A percentile compares a stretch with the other conserved stretches of the same genome.
Evolutionary conservation across 2,888 invertebrate genomes (phyloP).

Genomic region (Eudemis profundana): DNA sequence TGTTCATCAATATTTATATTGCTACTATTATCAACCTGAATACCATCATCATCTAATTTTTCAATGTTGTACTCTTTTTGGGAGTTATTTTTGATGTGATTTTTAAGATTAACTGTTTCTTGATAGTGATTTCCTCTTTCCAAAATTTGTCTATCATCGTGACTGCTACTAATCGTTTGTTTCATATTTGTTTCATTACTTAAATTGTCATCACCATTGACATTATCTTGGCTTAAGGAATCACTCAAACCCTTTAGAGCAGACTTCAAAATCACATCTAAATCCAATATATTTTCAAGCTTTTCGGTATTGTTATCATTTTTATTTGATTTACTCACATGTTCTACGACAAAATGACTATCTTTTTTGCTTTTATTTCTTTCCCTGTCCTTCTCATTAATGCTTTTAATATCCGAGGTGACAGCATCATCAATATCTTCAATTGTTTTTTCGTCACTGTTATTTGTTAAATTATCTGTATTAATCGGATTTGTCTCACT

Average conservation of each 20-base stretch:
- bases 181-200: background rate
- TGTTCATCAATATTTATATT: background rate
- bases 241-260: background rate
- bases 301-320: background rate
- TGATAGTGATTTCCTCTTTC: background rate
- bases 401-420: background rate
- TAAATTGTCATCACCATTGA: background rate
- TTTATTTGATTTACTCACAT: background rate
- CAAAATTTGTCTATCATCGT: background rate
- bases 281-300: background rate
- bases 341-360: background rate
- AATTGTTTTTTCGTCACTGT: background rate
- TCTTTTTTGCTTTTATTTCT: background rate
- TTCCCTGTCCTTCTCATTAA: background rate
- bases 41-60: background rate
- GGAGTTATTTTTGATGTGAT: background rate
- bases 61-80: background rate
- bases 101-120: background rate
- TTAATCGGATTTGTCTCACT: background rate
- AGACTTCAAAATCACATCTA: slow-evolving; percentile 2
- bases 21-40: background rate
- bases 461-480: background rate
- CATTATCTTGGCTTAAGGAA: background rate
- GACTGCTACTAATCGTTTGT: too few species aligned
- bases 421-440: background rate